Evolutionary conservation across 1,140 invertebrate species (phyloP).

Genomic region (Anadara kagoshimensis): DNA sequence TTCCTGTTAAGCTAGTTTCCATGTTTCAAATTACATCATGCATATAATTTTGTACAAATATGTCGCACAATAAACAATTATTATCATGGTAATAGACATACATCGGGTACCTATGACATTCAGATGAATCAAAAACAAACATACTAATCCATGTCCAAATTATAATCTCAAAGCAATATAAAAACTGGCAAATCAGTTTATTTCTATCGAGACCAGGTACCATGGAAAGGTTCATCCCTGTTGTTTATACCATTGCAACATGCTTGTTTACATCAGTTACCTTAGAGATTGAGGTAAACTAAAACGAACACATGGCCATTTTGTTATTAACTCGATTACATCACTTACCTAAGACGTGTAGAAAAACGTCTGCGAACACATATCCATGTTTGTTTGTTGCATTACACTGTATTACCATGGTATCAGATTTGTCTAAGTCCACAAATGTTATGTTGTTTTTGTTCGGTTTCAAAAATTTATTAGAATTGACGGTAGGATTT

Average conservation of each 20-base stretch:
- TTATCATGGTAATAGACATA: no score
- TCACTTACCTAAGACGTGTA: conserved; percentile 91
- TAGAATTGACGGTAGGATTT: conserved; percentile 77
- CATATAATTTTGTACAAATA: no score
- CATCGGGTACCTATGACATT: no score
- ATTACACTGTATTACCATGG: conserved; percentile 98
- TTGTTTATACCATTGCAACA: background rate
- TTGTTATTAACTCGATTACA: background rate
- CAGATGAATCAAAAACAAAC: no score
- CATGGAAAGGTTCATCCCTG: background rate
- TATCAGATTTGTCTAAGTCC: conserved; percentile 89
- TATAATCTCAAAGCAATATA: no score
- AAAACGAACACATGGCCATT: background rate
- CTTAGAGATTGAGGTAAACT: background rate
- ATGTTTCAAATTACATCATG: no score
- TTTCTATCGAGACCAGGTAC: background rate
- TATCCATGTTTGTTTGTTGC: conserved; percentile 98
- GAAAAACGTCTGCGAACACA: conserved; percentile 97
- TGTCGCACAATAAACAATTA: no score
- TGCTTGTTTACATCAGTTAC: background rate
- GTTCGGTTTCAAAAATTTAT: conserved; percentile 79
- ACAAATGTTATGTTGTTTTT: conserved; percentile 86
- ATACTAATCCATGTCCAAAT: no score
- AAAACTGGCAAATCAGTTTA: background rate
- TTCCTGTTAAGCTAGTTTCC: no score